Conservation (phyloP, 2,797 vertebrate species). For the Danio albolineatus region DNA sequence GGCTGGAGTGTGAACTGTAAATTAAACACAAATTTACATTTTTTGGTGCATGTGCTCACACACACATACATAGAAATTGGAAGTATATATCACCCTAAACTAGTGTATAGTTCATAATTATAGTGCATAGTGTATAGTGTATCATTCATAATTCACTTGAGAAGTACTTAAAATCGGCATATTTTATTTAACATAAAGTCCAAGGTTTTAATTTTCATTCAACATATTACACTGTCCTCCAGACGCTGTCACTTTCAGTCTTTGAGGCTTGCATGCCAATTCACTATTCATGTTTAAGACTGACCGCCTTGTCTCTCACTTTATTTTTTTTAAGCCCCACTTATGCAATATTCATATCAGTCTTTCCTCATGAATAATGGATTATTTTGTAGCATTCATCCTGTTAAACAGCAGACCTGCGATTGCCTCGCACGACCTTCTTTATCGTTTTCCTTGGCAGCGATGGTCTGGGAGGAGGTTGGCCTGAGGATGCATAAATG, state of each 20-base stretch:
- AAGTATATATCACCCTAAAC: background rate
- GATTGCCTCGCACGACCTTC: constrained; percentile 33
- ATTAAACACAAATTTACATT: too few relatives aligned
- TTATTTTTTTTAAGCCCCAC: constrained; percentile 30
- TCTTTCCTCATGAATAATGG: constrained; percentile 51
- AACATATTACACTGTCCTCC: background rate
- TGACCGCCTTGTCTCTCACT: constrained; percentile 28
- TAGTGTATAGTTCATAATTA: constrained; percentile 1
- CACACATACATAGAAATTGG: too few relatives aligned
- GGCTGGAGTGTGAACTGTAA: too few relatives aligned
- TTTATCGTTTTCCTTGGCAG: constrained; percentile 25
- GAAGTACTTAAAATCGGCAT: background rate
- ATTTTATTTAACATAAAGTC: background rate
- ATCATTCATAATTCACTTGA: background rate
- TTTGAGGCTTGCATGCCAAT: background rate
- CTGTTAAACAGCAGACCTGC: constrained; percentile 35
- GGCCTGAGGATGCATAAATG: constrained; percentile 45
- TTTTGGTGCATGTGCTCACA: too few relatives aligned
- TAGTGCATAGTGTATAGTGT: background rate
- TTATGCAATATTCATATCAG: constrained; percentile 50
- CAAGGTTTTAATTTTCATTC: background rate
- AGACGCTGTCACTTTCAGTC: background rate
- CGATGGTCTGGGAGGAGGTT: constrained; percentile 16
- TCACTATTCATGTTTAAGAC: constrained; percentile 31
- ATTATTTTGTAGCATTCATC: constrained; percentile 47